phyloP scores from a whole-genome alignment of 35 echinoderm and acorn worm species.

The Heliocidaris erythrogramma region DNA sequence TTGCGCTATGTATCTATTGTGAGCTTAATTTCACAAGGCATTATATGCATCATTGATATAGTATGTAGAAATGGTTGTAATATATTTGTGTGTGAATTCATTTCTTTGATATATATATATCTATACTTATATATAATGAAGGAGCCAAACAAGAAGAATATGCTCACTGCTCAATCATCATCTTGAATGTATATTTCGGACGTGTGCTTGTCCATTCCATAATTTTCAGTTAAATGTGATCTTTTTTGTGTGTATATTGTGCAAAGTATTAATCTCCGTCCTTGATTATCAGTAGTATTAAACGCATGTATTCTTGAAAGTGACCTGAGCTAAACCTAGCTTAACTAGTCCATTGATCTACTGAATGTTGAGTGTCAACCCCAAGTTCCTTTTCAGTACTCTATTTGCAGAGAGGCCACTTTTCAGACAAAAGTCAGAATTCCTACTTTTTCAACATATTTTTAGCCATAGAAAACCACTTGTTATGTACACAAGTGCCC shows the following conservation, averaged over 20 bases:
- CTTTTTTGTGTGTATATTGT: neutral
- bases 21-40: neutral
- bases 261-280: neutral
- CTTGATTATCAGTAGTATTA: neutral
- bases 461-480: too few species aligned
- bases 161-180: neutral
- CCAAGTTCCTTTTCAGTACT: too few species aligned
- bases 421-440: too few species aligned
- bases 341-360: too few species aligned
- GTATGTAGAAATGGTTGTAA: neutral
- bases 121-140: neutral
- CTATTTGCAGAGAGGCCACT: too few species aligned
- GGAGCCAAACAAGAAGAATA: neutral
- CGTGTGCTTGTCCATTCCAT: neutral
- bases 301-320: too few species aligned
- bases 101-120: neutral
- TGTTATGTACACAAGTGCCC: too few species aligned
- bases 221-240: neutral
- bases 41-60: neutral
- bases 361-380: too few species aligned
- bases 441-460: too few species aligned
- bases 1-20: neutral
- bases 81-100: neutral
- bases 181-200: neutral
- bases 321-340: too few species aligned